Percentiles rank a stretch among this genome's conserved stretches.
phyloP scores from a whole-genome alignment of 2,113 vertebrate genomes.

The Psilopogon haemacephalus region DNA sequence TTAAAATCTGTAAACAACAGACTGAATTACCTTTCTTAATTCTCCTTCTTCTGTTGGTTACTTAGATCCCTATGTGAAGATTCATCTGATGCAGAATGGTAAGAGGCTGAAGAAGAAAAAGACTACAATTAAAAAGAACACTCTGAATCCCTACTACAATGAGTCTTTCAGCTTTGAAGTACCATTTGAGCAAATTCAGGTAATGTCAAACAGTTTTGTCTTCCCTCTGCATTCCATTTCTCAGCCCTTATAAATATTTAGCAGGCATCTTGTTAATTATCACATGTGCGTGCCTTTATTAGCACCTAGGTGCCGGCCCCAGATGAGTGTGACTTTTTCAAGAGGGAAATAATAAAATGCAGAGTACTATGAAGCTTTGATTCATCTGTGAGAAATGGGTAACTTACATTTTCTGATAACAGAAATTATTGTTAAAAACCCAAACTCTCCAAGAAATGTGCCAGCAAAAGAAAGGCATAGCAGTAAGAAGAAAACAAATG shows the following conservation, averaged over 20 bases:
- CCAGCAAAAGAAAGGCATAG: neutral
- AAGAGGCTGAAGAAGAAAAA: slow-evolving; percentile 99
- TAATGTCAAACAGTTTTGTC: slow-evolving; percentile 71
- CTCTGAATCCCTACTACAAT: slow-evolving; percentile 99
- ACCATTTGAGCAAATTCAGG: slow-evolving; percentile 99
- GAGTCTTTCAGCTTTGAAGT: slow-evolving; percentile 99
- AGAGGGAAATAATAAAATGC: slow-evolving; percentile 42
- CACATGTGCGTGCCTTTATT: slow-evolving; percentile 52
- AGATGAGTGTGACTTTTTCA: slow-evolving; percentile 53
- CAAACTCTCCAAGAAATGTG: slow-evolving; percentile 4
- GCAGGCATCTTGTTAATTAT: slow-evolving; percentile 43
- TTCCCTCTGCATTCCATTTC: slow-evolving; percentile 35
- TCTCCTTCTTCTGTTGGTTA: slow-evolving; percentile 17
- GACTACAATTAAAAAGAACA: slow-evolving; percentile 99
- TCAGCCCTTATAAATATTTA: slow-evolving; percentile 53
- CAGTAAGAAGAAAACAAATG: slow-evolving; percentile 11
- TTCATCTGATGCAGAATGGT: slow-evolving; percentile 99
- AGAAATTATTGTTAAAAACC: slow-evolving; percentile 43
- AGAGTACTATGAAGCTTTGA: slow-evolving; percentile 22
- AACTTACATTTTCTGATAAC: slow-evolving; percentile 45
- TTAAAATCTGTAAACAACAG: neutral
- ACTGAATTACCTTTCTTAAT: neutral
- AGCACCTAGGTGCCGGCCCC: slow-evolving; percentile 44
- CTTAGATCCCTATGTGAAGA: slow-evolving; percentile 97
- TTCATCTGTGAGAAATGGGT: slow-evolving; percentile 39